Evolutionary conservation across 2,113 vertebrate genomes (phyloP).

Genomic region (Anser brachyrhynchus): DNA sequence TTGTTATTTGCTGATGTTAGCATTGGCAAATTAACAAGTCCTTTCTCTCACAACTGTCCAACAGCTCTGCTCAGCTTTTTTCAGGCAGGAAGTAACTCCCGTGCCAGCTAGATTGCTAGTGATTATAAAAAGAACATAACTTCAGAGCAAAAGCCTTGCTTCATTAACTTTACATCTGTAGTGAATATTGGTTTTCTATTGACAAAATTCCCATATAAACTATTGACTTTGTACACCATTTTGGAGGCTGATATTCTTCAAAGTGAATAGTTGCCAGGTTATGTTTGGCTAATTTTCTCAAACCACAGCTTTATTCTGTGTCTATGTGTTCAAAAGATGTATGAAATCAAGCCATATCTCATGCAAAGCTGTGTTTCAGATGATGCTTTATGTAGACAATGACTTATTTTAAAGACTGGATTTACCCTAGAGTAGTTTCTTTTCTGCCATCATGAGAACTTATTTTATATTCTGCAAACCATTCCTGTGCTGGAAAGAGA

Average conservation of each 20-base stretch:
- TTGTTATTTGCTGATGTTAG: slow-evolving; percentile 3
- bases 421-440: not conserved
- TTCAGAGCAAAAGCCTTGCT: not conserved
- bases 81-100: not conserved
- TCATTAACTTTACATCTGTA: not conserved
- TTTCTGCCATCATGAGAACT: not conserved
- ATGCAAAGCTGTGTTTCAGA: not conserved
- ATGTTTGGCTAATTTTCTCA: not conserved
- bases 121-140: slow-evolving; percentile 3
- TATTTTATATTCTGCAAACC: not conserved
- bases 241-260: not conserved
- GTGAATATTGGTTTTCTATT: not conserved
- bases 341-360: not conserved
- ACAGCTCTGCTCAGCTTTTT: not conserved
- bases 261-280: not conserved
- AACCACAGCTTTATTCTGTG: not conserved
- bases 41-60: not conserved
- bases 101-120: not conserved
- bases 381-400: not conserved
- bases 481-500: not conserved
- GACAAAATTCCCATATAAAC: not conserved
- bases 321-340: not conserved
- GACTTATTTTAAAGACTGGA: not conserved
- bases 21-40: not conserved
- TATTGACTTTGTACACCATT: not conserved